Evolutionary conservation across 2,797 vertebrate species (phyloP).

Genomic region (Hippocampus kuda): DNA sequence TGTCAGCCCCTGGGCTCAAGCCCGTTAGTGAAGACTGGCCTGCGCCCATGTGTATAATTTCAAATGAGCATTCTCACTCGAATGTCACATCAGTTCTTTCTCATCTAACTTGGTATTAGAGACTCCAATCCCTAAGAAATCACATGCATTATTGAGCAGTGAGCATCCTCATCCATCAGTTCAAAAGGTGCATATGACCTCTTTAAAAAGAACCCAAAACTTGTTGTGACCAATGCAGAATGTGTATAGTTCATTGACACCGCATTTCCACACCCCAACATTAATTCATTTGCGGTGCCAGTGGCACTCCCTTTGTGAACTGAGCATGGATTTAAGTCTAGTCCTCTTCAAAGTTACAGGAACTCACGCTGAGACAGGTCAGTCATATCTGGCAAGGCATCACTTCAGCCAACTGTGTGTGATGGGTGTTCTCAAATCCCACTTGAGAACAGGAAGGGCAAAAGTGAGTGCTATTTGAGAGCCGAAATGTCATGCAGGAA

Average conservation of each 20-base stretch:
- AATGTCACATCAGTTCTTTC: no score
- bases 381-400: slow-evolving; percentile 45
- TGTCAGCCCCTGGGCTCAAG: no score
- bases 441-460: slow-evolving; percentile 13
- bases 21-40: no score
- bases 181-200: background rate
- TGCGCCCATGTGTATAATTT: no score
- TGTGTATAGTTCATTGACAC: slow-evolving; percentile 18
- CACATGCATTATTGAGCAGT: no score
- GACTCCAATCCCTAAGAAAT: no score
- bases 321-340: slow-evolving; percentile 12
- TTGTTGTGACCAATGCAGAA: background rate
- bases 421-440: slow-evolving; percentile 42
- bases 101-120: no score
- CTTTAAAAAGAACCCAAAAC: background rate
- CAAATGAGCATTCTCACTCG: no score
- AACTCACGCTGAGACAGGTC: slow-evolving; percentile 33
- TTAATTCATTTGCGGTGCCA: slow-evolving; percentile 20
- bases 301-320: slow-evolving; percentile 19
- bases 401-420: slow-evolving; percentile 33
- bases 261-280: slow-evolving; percentile 22
- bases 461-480: slow-evolving; percentile 14
- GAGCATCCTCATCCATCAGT: no score
- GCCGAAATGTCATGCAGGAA: slow-evolving; percentile 19
- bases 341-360: slow-evolving; percentile 39